Base-by-base conservation (phyloP, 2,113 vertebrate genomes). In the Syngnathoides biaculeatus region DNA sequence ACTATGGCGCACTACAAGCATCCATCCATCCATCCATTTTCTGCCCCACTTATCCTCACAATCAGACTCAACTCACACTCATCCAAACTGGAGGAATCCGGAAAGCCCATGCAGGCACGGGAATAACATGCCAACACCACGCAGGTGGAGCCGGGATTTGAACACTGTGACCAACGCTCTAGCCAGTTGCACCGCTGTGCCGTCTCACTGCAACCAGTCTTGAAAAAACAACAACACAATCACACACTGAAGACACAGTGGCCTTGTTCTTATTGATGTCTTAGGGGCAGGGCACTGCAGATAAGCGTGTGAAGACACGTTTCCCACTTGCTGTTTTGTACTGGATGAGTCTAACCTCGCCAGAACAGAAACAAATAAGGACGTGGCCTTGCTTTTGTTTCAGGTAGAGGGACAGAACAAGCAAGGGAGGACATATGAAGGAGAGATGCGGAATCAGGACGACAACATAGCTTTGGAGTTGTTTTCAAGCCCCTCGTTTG, bases 331-430 rank as follows among this genome's bases (percentile, higher is more conserved):
- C 0, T 77, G 74, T 81, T 81, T 74, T 78, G 42, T 61, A 20
- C 55, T 8, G 40, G 27, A 55, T 66, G 64, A 62, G 64, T 67
- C 14, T 55, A 74, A 65, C 74, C 81, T 85, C 79, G 70, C 61
- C 47, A 69, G 39, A 72, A 65, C 59, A 58, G 50, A 83, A 66
- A 62, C 60, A 77, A 73, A 75, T 71, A 75, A 8, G 58, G 65
- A 67, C 42, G 3, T 39, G 69, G 65, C 80, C 73, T 77, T 78
- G 78, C 53, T 65, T 65, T 9, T 70, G 64, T 73, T 73, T 75
- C 38, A 26, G 56, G 17, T 13, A 27, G 19, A 30, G 30, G 48
- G n/a, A n/a, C 14, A 19, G 15, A 35, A 35, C 30, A 17, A 8
- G 17, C 3, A 24, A 38, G 40, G 19, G 14, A 8, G 45, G 45